Percentiles rank a stretch among this genome's conserved stretches.
Evolutionary conservation across 2,888 invertebrate genomes (phyloP).

Genomic region (Diaphora mendica): DNA sequence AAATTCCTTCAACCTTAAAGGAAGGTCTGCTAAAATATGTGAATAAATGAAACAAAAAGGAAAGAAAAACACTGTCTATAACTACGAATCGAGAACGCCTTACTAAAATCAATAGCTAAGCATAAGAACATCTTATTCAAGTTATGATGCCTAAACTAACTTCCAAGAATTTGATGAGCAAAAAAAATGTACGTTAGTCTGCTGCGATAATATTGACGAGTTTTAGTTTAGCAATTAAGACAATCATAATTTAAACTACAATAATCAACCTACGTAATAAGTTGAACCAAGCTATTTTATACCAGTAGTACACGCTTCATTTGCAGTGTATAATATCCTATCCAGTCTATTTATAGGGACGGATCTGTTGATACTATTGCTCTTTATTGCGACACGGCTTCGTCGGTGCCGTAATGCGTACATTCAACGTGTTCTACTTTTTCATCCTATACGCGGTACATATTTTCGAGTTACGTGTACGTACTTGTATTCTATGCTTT

Average conservation of each 20-base stretch:
- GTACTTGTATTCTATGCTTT: not conserved
- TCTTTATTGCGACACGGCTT: slow-evolving; percentile 8
- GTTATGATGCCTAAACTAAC: not conserved
- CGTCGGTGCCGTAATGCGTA: slow-evolving; percentile 4
- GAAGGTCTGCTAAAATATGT: slow-evolving; percentile 25
- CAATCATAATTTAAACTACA: not conserved
- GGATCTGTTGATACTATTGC: slow-evolving; percentile 1
- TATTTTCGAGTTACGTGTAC: not conserved
- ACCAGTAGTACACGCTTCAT: not conserved
- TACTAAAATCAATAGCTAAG: not conserved
- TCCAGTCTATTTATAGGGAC: slow-evolving; percentile 16
- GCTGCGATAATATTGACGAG: not conserved
- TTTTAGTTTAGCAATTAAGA: not conserved
- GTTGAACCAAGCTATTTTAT: slow-evolving; percentile 1
- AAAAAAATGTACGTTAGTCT: not conserved
- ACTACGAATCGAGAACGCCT: slow-evolving; percentile 10
- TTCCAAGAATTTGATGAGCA: not conserved
- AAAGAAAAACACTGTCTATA: slow-evolving; percentile 48
- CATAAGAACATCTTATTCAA: not conserved
- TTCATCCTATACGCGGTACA: not conserved
- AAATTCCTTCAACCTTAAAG: slow-evolving; percentile 35
- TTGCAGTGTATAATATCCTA: slow-evolving; percentile 1
- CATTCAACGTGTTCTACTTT: slow-evolving; percentile 11
- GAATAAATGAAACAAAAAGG: slow-evolving; percentile 53
- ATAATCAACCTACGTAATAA: not conserved